Evolutionary conservation across 1,140 invertebrate species (phyloP).

Genomic region (Drosophila malerkotliana): DNA sequence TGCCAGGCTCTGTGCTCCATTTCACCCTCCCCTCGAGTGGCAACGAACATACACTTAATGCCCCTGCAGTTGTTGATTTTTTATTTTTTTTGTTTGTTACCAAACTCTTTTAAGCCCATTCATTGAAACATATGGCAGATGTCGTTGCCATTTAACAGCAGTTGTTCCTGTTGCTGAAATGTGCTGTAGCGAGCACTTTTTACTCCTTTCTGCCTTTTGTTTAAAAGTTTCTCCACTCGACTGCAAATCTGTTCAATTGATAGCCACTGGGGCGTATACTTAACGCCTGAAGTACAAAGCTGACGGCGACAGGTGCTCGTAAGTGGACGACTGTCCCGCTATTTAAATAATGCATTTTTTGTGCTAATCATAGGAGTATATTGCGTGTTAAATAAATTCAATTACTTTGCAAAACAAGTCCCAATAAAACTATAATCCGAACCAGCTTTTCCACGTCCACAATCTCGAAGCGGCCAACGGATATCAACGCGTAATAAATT

Average conservation of each 20-base stretch:
- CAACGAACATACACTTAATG: conserved; percentile 40
- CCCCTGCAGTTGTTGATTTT: conserved; percentile 22
- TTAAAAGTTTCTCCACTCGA: conserved; percentile 32
- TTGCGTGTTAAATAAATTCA: neutral
- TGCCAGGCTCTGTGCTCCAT: conserved; percentile 32
- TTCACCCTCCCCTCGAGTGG: conserved; percentile 6
- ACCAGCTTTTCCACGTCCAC: too few species aligned
- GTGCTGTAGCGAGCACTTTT: conserved; percentile 17
- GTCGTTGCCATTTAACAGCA: conserved; percentile 60
- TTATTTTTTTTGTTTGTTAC: conserved; percentile 18
- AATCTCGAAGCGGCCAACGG: conserved; percentile 25
- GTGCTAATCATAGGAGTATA: neutral
- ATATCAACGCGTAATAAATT: conserved; percentile 72
- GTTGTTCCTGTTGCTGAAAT: conserved; percentile 37
- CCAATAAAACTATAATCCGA: too few species aligned
- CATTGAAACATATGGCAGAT: conserved; percentile 65
- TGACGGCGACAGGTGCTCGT: conserved; percentile 30
- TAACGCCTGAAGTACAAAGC: conserved; percentile 28
- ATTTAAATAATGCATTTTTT: conserved; percentile 6
- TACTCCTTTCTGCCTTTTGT: conserved; percentile 36
- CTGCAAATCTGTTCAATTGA: conserved; percentile 46
- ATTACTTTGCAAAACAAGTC: conserved; percentile 6
- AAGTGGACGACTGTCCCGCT: conserved; percentile 13
- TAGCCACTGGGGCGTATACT: conserved; percentile 39
- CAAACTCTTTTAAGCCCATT: conserved; percentile 63